phyloP scores from a whole-genome alignment of 2,797 vertebrate species.

The Apogon hyalosoma region DNA sequence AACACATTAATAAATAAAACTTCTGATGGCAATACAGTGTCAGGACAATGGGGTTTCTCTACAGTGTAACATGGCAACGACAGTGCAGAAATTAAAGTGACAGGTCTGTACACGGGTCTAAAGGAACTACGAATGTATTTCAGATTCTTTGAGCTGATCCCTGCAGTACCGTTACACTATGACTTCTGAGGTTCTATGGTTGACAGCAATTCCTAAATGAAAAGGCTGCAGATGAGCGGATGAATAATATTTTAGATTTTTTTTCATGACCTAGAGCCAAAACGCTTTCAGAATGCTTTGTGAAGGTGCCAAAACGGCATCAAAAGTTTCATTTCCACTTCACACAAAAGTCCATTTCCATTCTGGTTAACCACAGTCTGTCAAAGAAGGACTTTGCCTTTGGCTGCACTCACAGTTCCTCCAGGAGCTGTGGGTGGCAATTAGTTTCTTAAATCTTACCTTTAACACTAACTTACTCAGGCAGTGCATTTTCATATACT shows the following conservation, averaged over 20 bases:
- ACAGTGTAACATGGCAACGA: constrained; percentile 57
- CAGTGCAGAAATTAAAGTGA: constrained; percentile 59
- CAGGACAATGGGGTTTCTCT: constrained; percentile 31
- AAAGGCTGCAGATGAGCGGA: constrained; percentile 35
- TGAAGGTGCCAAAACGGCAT: constrained; percentile 33
- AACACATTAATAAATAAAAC: constrained; percentile 68
- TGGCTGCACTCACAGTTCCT: constrained; percentile 30
- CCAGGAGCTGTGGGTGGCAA: constrained; percentile 10
- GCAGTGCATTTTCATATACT: constrained; percentile 30
- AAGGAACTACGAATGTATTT: neutral
- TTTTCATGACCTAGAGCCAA: constrained; percentile 21
- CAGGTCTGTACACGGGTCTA: constrained; percentile 34
- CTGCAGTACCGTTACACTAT: constrained; percentile 21
- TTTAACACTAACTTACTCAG: constrained; percentile 19
- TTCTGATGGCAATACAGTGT: constrained; percentile 45
- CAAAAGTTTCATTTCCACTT: constrained; percentile 45
- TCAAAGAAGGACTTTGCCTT: constrained; percentile 38
- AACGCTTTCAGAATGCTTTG: constrained; percentile 38
- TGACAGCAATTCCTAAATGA: constrained; percentile 49
- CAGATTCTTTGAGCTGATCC: constrained; percentile 12
- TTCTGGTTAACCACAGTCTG: constrained; percentile 33
- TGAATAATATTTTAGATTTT: constrained; percentile 13
- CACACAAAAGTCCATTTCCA: constrained; percentile 43
- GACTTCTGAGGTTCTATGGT: constrained; percentile 20
- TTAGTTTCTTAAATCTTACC: constrained; percentile 34